Conservation (phyloP, 64 coral and sea anemone species). For the Montipora efflorescens region DNA sequence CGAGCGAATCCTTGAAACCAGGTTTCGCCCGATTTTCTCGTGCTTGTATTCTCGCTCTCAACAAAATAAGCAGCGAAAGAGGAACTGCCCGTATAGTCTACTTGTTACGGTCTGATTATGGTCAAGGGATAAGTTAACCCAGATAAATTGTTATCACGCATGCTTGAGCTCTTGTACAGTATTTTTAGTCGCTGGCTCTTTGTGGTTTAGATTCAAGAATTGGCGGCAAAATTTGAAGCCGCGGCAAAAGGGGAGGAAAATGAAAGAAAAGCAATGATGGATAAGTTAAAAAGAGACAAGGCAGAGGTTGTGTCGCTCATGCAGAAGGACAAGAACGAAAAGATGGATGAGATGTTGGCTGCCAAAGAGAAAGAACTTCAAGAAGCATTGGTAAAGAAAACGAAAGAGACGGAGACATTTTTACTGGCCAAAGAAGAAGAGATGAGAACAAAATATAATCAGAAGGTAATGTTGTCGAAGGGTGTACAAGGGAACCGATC, state of each 20-base stretch:
- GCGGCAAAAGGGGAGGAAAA: conserved; percentile 80
- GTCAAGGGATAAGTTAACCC: no score
- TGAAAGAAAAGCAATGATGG: conserved; percentile 83
- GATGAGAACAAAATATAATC: conserved; percentile 79
- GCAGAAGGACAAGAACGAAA: conserved; percentile 91
- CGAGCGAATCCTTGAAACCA: no score
- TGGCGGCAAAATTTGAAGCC: conserved; percentile 82
- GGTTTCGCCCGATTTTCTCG: no score
- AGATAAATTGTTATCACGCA: no score
- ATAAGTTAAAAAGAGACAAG: conserved; percentile 93
- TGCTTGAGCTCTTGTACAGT: no score
- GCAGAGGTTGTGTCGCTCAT: conserved; percentile 91
- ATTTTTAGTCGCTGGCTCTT: neutral
- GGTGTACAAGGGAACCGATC: no score
- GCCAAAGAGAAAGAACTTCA: conserved; percentile 82
- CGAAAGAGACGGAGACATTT: conserved; percentile 76
- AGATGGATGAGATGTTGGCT: conserved; percentile 72
- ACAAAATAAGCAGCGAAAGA: no score
- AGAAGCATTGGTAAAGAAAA: conserved; percentile 79
- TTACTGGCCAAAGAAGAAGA: conserved; percentile 87
- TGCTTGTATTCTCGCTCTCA: no score
- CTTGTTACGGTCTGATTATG: no score
- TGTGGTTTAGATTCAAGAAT: conserved; percentile 55
- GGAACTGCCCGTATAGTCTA: no score
- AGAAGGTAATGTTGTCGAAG: conserved; percentile 65